Base-by-base conservation (phyloP, 2,888 invertebrate genomes). In the Apotomis turbidana region DNA sequence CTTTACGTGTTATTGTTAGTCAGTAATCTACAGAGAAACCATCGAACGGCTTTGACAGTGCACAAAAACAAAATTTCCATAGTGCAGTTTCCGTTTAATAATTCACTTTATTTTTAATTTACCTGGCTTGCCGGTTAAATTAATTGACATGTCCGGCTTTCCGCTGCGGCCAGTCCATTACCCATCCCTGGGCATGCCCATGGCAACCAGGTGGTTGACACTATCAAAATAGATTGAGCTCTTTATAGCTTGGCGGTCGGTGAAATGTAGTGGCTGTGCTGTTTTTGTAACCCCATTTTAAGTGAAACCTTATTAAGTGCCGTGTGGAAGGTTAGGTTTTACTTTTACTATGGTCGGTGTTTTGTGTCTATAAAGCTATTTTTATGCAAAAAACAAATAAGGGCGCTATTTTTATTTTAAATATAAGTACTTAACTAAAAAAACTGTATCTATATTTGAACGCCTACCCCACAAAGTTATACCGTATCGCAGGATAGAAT, bases 131-230 rank as follows among this genome's bases (percentile, higher is more conserved):
- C 61, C 64, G 70, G 57, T 51, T 72, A 72, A 72, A 72, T 72
- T 72, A 75, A 75, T 75, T 75, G 75, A 75, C 74, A 68, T 63
- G 71, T 74, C 74, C 71, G 74, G 75, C 74, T 66, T 75, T 71
- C 68, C 52, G 63, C 49, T 58, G 64, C 36, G 54, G 68, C 15
- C 6, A 68, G 61, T 72, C 72, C 72, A 72, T 72, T 72, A 72
- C 62, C 68, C 58, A n/a, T 55, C 8, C 54, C 68, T 68, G 57
- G 71, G 61, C 54, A 61, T 67, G 71, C 60, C 58, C 27, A 41
- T 63, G 41, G 63, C 55, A 5, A 68, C 68, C 68, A 59, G 52
- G 55, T 49, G 60, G 60, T 55, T 71, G 66, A 66, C 71, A 71
- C 71, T 66, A 66, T 61, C 66, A 71, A 66, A 71, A 71, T 60